Base-by-base conservation (phyloP, 2,888 invertebrate genomes). In the Sphecodes monilicornis region DNA sequence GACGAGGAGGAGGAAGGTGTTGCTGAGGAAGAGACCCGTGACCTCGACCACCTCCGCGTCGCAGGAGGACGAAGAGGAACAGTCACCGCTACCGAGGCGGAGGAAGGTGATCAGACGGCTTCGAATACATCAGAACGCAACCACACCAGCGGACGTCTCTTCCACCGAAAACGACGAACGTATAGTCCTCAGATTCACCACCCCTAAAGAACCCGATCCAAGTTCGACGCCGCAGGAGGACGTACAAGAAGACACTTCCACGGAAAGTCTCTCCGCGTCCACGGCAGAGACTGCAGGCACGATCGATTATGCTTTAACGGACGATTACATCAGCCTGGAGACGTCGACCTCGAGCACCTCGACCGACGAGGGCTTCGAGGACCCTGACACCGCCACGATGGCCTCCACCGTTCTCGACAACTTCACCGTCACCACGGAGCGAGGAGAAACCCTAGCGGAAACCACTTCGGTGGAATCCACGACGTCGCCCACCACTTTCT, bases 51-150 rank as follows among this genome's bases (percentile, higher is more conserved):
- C 71, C 46, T 16, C 73, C 54, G 69, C 73, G 11, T 68, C 84
- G 1, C 77, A 68, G 26, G 82, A 81, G 11, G 73, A 80, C 1
- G 73, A 88, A 8, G 71, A 75, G 8, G 68, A 83, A 5, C 76
- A 73, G 39, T 57, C 57, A 18, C 3, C 41, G 26, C 68, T n/a
- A n/a, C n/a, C 69, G 46, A 91, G 92, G 36, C 90, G 91, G 73
- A 91, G 92, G 32, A 94, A 93, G 86, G 84, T 94, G 43, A 82
- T 93, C 29, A 91, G 91, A 84, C 92, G 93, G 13, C 72, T 94
- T 43, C 90, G 93, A 46, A 91, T 92, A 0, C 76, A 71, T 8
- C 64, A 75, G 8, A 82, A 83, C 22, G 60, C 41, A 5, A 46
- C 26, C 13, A 57, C 73, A 16, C 64, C 10, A 29, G 83, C 10